Evolutionary conservation across 2,113 vertebrate species (phyloP).

Genomic region (Calypte anna): DNA sequence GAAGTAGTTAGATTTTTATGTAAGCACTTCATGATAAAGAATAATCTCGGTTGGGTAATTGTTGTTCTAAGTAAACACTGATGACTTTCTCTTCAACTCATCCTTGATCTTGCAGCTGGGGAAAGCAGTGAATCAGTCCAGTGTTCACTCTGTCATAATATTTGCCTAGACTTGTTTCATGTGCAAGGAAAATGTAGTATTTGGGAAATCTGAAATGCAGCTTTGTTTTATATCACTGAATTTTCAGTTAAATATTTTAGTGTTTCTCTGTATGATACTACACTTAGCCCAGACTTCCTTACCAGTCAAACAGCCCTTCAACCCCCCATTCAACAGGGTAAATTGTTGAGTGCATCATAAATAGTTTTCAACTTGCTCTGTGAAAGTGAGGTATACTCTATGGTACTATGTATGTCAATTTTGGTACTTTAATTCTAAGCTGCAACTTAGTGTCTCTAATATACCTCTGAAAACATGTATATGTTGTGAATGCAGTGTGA

Average conservation of each 20-base stretch:
- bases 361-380: not conserved
- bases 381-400: not conserved
- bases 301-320: not conserved
- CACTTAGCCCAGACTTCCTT: not conserved
- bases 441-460: not conserved
- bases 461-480: not conserved
- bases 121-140: not conserved
- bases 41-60: not conserved
- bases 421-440: not conserved
- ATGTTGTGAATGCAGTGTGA: not conserved
- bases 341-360: not conserved
- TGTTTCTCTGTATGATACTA: not conserved
- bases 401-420: not conserved
- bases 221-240: not conserved
- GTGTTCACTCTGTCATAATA: not conserved
- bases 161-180: not conserved
- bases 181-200: not conserved
- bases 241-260: not conserved
- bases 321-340: not conserved
- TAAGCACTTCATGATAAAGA: not conserved
- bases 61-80: not conserved
- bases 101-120: not conserved
- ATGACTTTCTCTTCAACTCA: not conserved
- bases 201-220: not conserved
- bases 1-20: not conserved